A percentile compares a stretch with the other conserved stretches of the same genome.
phyloP scores from a whole-genome alignment of 2,797 vertebrate species.

The Pyrocephalus nanus region DNA sequence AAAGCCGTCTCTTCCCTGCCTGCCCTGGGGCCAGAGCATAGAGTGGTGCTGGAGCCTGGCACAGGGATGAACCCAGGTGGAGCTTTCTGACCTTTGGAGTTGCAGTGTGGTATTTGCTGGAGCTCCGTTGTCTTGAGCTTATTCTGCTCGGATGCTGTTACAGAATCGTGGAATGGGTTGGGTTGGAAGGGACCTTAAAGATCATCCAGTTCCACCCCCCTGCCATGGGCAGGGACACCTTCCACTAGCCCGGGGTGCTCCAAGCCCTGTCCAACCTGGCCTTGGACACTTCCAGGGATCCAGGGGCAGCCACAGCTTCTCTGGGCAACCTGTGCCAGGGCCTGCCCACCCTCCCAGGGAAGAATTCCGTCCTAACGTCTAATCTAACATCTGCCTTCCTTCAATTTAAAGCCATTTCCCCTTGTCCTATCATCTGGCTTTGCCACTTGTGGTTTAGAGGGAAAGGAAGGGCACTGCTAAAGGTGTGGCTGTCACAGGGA shows the following conservation, averaged over 20 bases:
- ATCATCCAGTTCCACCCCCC: neutral
- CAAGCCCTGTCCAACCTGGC: accelerated
- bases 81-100: neutral
- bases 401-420: neutral
- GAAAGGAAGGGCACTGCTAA: neutral
- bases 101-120: neutral
- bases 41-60: neutral
- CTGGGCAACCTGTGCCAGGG: neutral
- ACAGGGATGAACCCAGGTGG: neutral
- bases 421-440: accelerated
- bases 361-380: neutral
- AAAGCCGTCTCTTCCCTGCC: neutral
- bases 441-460: accelerated
- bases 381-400: neutral
- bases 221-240: neutral
- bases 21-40: neutral
- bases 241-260: accelerated
- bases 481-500: neutral
- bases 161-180: neutral
- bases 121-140: neutral
- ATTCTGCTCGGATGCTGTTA: accelerated
- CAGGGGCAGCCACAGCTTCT: neutral
- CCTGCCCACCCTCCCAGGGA: accelerated
- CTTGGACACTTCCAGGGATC: neutral
- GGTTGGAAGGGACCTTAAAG: neutral